Conservation (phyloP, 2,797 vertebrate genomes). For the Schizopygopsis pylzovi region DNA sequence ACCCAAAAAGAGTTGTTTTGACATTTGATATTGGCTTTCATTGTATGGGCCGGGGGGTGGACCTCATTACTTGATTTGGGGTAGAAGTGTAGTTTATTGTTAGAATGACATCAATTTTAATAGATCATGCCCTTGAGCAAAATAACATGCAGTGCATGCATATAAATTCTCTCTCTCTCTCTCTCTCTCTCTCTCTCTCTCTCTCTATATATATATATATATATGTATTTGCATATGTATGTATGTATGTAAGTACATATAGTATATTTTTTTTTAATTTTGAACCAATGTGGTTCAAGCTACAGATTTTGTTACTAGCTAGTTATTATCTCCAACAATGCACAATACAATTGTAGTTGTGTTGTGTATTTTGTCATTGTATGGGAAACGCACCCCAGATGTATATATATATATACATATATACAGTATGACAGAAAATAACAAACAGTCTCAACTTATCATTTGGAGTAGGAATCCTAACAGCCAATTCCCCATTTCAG, state of each 20-base stretch:
- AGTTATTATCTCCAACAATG: not conserved
- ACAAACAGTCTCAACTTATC: conserved; percentile 44
- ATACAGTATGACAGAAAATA: conserved; percentile 27
- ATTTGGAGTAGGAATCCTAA: conserved; percentile 45
- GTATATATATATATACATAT: not conserved
- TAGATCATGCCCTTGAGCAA: not conserved
- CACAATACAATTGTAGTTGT: not conserved
- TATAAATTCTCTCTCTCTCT: not conserved
- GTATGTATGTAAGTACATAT: not conserved
- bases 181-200: too few relatives aligned
- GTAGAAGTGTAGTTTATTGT: not conserved
- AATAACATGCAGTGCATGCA: not conserved
- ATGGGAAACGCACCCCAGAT: not conserved
- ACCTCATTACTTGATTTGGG: not conserved
- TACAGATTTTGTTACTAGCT: not conserved
- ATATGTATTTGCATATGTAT: not conserved
- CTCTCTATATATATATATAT: too few relatives aligned
- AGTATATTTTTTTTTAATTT: not conserved
- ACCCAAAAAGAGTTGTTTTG: too few relatives aligned
- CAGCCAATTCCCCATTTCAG: conserved; percentile 61
- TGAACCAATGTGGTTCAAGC: not conserved
- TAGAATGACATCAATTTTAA: not conserved
- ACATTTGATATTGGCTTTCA: too few relatives aligned
- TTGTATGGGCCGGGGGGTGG: not conserved
- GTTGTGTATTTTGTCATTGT: not conserved